A percentile compares a stretch with the other conserved stretches of the same genome.
phyloP scores from a whole-genome alignment of 2,888 invertebrate genomes.

The Gandaritis pyraliata region DNA sequence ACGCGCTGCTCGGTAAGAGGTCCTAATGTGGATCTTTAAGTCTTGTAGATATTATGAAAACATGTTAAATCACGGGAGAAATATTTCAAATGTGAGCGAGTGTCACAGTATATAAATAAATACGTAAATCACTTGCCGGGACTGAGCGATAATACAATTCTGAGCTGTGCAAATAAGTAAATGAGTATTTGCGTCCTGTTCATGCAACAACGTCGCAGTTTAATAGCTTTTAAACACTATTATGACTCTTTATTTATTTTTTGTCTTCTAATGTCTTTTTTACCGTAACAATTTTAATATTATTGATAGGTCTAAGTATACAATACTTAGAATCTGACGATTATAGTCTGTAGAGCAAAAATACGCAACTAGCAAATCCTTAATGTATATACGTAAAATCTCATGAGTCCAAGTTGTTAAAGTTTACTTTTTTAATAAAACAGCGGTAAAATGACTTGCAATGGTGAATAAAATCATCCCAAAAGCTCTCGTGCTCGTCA shows the following conservation, averaged over 20 bases:
- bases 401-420: too few species aligned
- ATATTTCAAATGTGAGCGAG: conserved; percentile 35
- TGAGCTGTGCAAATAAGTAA: conserved; percentile 35
- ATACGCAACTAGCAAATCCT: too few species aligned
- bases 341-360: too few species aligned
- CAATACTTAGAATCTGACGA: too few species aligned
- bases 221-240: too few species aligned
- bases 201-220: conserved; percentile 28
- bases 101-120: conserved; percentile 41
- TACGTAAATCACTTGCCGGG: conserved; percentile 40
- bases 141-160: conserved; percentile 37
- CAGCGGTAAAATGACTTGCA: background rate
- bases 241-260: too few species aligned
- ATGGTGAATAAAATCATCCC: conserved; percentile 35
- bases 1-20: background rate
- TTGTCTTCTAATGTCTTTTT: too few species aligned
- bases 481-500: conserved; percentile 65
- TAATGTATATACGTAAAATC: too few species aligned
- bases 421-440: background rate
- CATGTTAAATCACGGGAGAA: conserved; percentile 29
- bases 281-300: too few species aligned
- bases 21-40: background rate
- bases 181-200: conserved; percentile 28
- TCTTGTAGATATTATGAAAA: background rate
- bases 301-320: too few species aligned